phyloP scores from a whole-genome alignment of 2,888 invertebrate species.

The Hypena proboscidalis region DNA sequence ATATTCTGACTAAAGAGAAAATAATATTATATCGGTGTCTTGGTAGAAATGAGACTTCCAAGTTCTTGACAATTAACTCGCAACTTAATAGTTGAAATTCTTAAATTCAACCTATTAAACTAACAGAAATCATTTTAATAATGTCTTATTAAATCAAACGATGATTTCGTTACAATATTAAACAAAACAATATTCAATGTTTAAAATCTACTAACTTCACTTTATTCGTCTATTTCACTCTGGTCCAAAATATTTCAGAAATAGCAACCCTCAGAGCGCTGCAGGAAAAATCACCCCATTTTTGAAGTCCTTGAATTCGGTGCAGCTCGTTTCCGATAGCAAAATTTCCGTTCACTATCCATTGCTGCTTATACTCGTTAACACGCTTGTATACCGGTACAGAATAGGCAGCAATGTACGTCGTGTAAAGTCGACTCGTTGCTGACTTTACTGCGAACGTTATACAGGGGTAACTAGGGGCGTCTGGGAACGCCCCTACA shows the following conservation, averaged over 20 bases:
- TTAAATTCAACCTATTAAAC: no score
- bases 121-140: no score
- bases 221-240: neutral
- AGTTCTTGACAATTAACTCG: no score
- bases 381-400: neutral
- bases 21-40: no score
- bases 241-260: slow-evolving; percentile 1
- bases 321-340: slow-evolving; percentile 6
- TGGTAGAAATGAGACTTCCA: no score
- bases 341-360: slow-evolving; percentile 17
- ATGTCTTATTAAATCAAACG: no score
- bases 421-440: slow-evolving; percentile 14
- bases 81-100: no score
- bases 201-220: slow-evolving; percentile 3
- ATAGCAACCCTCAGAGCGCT: slow-evolving; percentile 14
- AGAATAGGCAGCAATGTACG: slow-evolving; percentile 26
- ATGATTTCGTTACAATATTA: no score
- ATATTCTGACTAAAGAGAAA: no score
- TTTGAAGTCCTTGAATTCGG: slow-evolving; percentile 9
- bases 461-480: slow-evolving; percentile 47
- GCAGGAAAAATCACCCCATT: slow-evolving; percentile 13
- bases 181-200: neutral
- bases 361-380: slow-evolving; percentile 25
- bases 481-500: slow-evolving; percentile 68
- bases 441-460: slow-evolving; percentile 25